Evolutionary conservation across 2,888 invertebrate genomes (phyloP).

Genomic region (Metopia argyrocephala): DNA sequence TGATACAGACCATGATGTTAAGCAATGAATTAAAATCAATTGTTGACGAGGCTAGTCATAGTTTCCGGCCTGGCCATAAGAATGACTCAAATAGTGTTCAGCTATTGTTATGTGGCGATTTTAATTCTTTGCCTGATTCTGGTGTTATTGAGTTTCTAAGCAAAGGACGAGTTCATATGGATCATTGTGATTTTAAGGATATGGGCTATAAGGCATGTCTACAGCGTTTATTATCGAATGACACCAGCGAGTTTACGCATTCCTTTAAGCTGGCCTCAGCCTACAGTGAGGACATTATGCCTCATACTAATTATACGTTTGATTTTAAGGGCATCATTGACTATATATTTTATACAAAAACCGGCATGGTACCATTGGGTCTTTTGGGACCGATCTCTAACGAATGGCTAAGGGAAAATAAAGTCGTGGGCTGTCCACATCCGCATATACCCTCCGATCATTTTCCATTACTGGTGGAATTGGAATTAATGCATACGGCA

Average conservation of each 20-base stretch:
- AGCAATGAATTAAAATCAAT: constrained; percentile 95
- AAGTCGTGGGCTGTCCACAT: constrained; percentile 98
- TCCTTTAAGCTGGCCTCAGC: constrained; percentile 97
- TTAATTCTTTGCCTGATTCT: constrained; percentile 98
- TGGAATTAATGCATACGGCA: constrained; percentile 91
- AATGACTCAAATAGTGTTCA: constrained; percentile 91
- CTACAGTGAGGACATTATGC: constrained; percentile 97
- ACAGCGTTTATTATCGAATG: constrained; percentile 92
- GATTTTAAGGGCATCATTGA: constrained; percentile 99
- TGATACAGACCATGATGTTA: constrained; percentile 99
- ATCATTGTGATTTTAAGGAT: constrained; percentile 98
- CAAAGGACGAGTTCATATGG: constrained; percentile 91
- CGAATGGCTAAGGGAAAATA: constrained; percentile 96
- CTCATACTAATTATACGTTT: constrained; percentile 98
- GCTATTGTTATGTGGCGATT: constrained; percentile 96
- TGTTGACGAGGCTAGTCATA: constrained; percentile 90
- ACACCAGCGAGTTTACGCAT: constrained; percentile 95
- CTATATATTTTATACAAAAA: constrained; percentile 98
- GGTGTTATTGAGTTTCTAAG: constrained; percentile 98
- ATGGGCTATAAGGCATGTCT: constrained; percentile 94
- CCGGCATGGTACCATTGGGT: constrained; percentile 96
- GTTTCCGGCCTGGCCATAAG: constrained; percentile 85
- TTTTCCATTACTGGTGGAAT: constrained; percentile 93
- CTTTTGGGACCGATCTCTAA: constrained; percentile 95
- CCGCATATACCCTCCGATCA: constrained; percentile 98